Base-by-base conservation (phyloP, 2,797 vertebrate genomes). In the Anguilla obscura region DNA sequence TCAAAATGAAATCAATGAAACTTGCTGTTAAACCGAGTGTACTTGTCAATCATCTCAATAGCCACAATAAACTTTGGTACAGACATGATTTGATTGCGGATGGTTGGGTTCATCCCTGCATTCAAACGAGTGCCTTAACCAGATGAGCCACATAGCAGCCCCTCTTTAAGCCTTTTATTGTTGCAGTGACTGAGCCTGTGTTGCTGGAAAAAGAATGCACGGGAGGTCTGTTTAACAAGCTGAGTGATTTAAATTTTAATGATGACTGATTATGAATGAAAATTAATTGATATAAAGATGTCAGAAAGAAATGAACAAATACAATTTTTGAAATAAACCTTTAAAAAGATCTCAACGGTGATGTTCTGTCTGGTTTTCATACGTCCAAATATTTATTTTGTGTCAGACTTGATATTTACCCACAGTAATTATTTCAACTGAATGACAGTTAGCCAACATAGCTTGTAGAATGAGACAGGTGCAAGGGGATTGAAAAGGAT, bases 371-470 rank as follows among this genome's bases (percentile, higher is more conserved):
- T 7, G 9, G 69, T 74, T 14, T 74, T 45, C 7, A 40, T 36
- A 45, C 3, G 79, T 58, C 50, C 6, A 7, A 58, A 60, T 30
- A 40, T 27, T 27, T 40, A 1, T 87, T 85, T 85, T 88, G 40
- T 66, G 69, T 24, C 48, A 30, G 69, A 52, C 48, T 84, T 89
- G 89, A 82, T 88, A 90, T 89, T 91, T 91, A 87, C 86, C 80
- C 85, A 86, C 87, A 85, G 80, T 87, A 89, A 90, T 88, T 89
- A 36, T 3, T 79, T 69, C 27, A 84, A 40, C 71, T 40, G 16
- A 71, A n/a, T 80, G 82, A 88, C 86, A 66, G 33, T 85, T 69
- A 63, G 71, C 71, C 85, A 60, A 27, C 69, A 27, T 56, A 40
- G 48, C 58, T n/a, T 36, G 86, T 60, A 66, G 58, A 50, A 36